phyloP scores from a whole-genome alignment of 92 coral and sea anemone genomes.

The Virgularia gustaviana region DNA sequence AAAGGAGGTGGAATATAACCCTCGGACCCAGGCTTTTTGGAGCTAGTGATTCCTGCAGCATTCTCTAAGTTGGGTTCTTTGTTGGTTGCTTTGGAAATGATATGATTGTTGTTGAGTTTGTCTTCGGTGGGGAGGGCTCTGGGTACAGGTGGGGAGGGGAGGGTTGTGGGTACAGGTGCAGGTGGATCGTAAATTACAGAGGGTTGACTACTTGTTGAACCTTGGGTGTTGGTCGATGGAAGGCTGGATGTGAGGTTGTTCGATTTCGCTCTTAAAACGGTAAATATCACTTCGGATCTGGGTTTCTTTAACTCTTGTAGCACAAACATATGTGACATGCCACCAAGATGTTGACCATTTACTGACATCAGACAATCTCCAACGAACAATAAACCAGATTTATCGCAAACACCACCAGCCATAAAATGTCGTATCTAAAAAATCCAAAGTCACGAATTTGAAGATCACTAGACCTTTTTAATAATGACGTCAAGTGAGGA shows the following conservation, averaged over 20 bases:
- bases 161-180: constrained; percentile 17
- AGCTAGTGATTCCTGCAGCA: neutral
- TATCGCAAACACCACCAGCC: constrained; percentile 79
- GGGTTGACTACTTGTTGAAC: neutral
- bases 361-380: constrained; percentile 83
- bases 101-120: neutral
- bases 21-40: neutral
- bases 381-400: constrained; percentile 66
- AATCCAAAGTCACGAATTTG: neutral
- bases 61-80: neutral
- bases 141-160: constrained; percentile 21
- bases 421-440: constrained; percentile 82
- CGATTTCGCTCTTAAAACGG: constrained; percentile 59
- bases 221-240: neutral
- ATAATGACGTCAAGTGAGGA: too few species aligned
- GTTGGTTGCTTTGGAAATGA: neutral
- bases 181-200: neutral
- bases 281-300: constrained; percentile 57
- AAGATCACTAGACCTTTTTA: too few species aligned
- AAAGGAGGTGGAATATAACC: constrained; percentile 17
- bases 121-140: constrained; percentile 7
- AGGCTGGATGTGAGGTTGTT: neutral
- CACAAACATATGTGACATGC: constrained; percentile 75
- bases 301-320: constrained; percentile 91
- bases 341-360: constrained; percentile 65